These are phyloP conservation scores for Busseola fusca DNA, from an alignment of 2,888 invertebrate species.

Conservation along the genomic window DNA sequence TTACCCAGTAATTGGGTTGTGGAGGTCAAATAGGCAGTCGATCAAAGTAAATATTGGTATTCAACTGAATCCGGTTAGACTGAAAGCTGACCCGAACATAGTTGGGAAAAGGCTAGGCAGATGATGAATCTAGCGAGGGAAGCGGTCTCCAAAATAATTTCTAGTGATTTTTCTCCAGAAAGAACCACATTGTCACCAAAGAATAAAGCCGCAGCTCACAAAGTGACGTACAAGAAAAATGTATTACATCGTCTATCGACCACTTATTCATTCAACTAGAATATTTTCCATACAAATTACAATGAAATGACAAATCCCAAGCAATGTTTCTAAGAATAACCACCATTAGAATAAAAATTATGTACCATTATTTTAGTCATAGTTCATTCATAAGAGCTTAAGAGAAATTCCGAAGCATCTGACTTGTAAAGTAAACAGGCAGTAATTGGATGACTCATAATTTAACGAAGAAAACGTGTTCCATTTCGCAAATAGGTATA, in stretches of 20 bases:
- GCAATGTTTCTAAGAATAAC: conserved; percentile 47
- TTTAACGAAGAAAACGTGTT: conserved; percentile 71
- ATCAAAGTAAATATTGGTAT: too few species aligned
- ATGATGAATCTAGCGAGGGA: too few species aligned
- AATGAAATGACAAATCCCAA: conserved; percentile 38
- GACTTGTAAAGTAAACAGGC: conserved; percentile 55
- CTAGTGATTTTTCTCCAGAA: neutral
- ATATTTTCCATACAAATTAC: conserved; percentile 43
- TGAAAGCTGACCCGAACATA: too few species aligned
- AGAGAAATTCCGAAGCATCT: conserved; percentile 51
- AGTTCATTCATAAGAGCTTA: conserved; percentile 58
- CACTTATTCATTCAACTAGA: conserved; percentile 24
- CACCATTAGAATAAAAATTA: conserved; percentile 20
- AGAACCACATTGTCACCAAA: neutral
- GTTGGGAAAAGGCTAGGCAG: too few species aligned
- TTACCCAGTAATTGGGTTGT: too few species aligned
- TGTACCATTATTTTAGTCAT: conserved; percentile 55
- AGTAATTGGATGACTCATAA: conserved; percentile 63
- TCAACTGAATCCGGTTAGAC: too few species aligned
- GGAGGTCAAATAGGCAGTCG: too few species aligned
- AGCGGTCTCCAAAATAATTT: neutral
- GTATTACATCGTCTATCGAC: neutral
- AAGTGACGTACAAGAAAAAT: conserved; percentile 27
- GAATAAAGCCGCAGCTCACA: neutral
- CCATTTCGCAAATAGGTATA: conserved; percentile 67